These are phyloP conservation scores for Molorchus minor DNA, from an alignment of 2,888 invertebrate genomes.

Conservation along the genomic window DNA sequence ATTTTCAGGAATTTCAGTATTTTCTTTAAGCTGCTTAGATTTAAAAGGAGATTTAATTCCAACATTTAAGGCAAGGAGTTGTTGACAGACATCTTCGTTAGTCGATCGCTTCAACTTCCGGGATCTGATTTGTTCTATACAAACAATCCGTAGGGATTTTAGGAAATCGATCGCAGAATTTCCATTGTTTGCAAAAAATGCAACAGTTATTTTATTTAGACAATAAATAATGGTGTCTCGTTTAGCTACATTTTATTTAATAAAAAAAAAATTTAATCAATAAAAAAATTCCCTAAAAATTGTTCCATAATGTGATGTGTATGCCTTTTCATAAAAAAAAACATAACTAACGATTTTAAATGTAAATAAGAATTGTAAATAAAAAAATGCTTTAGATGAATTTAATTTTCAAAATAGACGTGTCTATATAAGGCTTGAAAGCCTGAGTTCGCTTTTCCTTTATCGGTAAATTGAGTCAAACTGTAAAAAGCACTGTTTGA, in stretches of 20 bases:
- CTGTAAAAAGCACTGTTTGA: conserved; percentile 43
- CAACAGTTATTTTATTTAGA: too few species aligned
- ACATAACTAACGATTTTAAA: too few species aligned
- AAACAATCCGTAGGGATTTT: not conserved
- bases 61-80: conserved; percentile 20
- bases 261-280: too few species aligned
- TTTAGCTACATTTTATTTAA: too few species aligned
- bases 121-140: conserved; percentile 12
- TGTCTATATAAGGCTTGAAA: too few species aligned
- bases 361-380: too few species aligned
- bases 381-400: too few species aligned
- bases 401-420: too few species aligned
- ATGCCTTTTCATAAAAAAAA: too few species aligned
- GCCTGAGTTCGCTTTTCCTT: conserved; percentile 44
- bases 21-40: conserved; percentile 23
- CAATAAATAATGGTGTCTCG: too few species aligned
- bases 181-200: not conserved
- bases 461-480: conserved; percentile 47
- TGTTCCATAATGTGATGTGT: too few species aligned
- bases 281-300: too few species aligned
- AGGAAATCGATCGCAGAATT: not conserved
- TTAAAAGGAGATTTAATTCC: conserved; percentile 9
- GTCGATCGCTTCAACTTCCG: conserved; percentile 10
- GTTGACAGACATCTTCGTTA: conserved; percentile 44
- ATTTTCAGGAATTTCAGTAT: conserved; percentile 23